Evolutionary conservation across 2,888 invertebrate species (phyloP), one percentile per base, ranked within the genome.

Genomic region (Callimorpha dominula): DNA sequence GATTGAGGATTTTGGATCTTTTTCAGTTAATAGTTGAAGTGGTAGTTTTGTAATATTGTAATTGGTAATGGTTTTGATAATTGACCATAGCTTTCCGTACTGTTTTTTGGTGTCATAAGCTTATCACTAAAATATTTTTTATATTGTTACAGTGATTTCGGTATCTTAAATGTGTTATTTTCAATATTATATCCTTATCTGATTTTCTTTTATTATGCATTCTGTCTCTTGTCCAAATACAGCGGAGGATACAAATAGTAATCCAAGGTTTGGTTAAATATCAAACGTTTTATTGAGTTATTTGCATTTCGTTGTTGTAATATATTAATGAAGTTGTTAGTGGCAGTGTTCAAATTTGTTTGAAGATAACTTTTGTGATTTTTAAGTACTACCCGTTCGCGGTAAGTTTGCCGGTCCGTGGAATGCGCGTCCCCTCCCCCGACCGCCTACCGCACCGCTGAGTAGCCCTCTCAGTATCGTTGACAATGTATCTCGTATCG

Each of bases 11-110:
- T 46, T 46, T 0, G 9, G 9, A 43, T 42, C 43, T 46, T 65
- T 54, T 43, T 54, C 64, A 65, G 54, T 64, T 70, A 70, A 20
- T 65, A 70, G 17, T 54, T 70, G 70, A 12, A 54, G 43, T 65
- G 54, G n/a, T 20, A 54, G 64, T 49, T 70, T 54, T 65, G 46
- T 31, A 42, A 65, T 70, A 46, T 65, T 65, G 14, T 50, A 65
- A 65, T 70, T 68, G 3, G 46, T 68, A 15, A 68, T 43, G 43
- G 54, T 57, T 68, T 68, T 68, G 17, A 54, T 70, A 43, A 42
- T 65, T 20, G 68, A 57, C 70, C 70, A 46, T 46, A 46, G 43
- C 43, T 46, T 46, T 46, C 4, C 4, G 43, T 46, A 46, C 9
- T 46, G 43, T 46, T 46, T 46, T 46, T 46, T 46, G 43, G 4